Evolutionary conservation across 2,797 vertebrate genomes (phyloP), one percentile per base, ranked within the genome.

Genomic region (Melanotaenia maccullochi): DNA sequence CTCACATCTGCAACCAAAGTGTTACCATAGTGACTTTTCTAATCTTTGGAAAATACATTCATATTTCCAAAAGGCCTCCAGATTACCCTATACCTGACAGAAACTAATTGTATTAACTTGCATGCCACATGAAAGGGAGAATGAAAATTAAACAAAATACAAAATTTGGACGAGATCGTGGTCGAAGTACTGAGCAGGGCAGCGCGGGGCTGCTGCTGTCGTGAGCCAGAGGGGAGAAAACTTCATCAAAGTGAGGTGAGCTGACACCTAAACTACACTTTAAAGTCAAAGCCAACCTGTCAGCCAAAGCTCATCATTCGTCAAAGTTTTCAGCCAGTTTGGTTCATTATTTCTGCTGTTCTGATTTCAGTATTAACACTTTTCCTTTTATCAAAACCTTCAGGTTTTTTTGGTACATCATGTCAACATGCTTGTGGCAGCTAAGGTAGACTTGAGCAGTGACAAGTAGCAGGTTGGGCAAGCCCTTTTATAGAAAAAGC

Each of bases 1-100:
- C 33, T 22, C 55, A 62, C 51, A 67, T 66, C 73, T 51, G 14
- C 22, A 57, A 55, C 49, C 35, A 67, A 57, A 47, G 58, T 52
- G 13, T 44, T 58, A 42, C 20, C 20, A 25, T 30, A 22, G 30
- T 12, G 12, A 55, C 54, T 30, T 30, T 30, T 30, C 28, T 32
- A 18, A 32, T 32, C 16, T 30, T 56, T 56, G 28, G 28, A 32
- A 56, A 56, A 56, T 28, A 16, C 54, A 55, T 55, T 30, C 54
- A 30, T 55, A 28, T 18, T 30, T 16, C 6, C 9, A 55, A 55
- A 55, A 28, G 30, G 40, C 57, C 14, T 35, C 33, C n/a, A 38
- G 0, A 30, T 22, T 7, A 5, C 60, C 25, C 57, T 54, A 54
- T 32, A 38, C 11, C 47, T 35, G 36, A 58, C 64, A 68, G 40